phyloP scores from a whole-genome alignment of 2,888 invertebrate species.

The Noctua fimbriata region DNA sequence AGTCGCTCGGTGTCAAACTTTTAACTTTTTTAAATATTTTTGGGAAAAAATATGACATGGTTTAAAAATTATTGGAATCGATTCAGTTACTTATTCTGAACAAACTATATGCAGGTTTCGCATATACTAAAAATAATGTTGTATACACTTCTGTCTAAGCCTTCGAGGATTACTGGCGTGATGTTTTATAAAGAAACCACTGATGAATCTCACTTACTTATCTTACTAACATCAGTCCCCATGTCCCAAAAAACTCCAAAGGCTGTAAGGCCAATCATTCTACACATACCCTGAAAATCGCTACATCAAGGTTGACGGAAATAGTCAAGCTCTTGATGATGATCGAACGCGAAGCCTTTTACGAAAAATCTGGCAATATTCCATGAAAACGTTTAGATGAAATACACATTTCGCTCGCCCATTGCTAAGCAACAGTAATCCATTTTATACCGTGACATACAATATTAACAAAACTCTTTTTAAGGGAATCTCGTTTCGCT shows the following conservation, averaged over 20 bases:
- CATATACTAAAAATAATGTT: too few relatives aligned
- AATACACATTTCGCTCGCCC: conserved; percentile 40
- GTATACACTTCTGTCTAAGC: neutral
- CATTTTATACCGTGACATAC: conserved; percentile 49
- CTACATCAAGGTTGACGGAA: conserved; percentile 45
- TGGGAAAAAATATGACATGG: too few relatives aligned
- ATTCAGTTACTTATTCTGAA: too few relatives aligned
- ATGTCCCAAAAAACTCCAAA: neutral
- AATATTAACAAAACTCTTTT: conserved; percentile 46
- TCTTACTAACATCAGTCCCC: neutral
- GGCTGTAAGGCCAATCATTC: neutral
- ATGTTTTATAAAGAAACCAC: neutral
- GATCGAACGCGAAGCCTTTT: conserved; percentile 47
- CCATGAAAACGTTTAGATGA: conserved; percentile 45
- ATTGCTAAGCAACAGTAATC: conserved; percentile 52
- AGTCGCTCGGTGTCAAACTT: too few relatives aligned
- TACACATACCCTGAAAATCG: conserved; percentile 25
- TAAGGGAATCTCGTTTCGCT: conserved; percentile 25
- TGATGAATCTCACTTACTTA: neutral
- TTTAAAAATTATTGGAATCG: too few relatives aligned
- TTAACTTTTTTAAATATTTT: too few relatives aligned
- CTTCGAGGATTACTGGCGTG: neutral
- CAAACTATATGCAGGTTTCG: too few relatives aligned
- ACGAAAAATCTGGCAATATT: conserved; percentile 51
- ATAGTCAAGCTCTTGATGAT: conserved; percentile 46